Percentiles rank a stretch among this genome's conserved stretches.
These are phyloP conservation scores for Platynereis dumerilii DNA, from an alignment of 2,888 invertebrate species.

Conservation along the genomic window DNA sequence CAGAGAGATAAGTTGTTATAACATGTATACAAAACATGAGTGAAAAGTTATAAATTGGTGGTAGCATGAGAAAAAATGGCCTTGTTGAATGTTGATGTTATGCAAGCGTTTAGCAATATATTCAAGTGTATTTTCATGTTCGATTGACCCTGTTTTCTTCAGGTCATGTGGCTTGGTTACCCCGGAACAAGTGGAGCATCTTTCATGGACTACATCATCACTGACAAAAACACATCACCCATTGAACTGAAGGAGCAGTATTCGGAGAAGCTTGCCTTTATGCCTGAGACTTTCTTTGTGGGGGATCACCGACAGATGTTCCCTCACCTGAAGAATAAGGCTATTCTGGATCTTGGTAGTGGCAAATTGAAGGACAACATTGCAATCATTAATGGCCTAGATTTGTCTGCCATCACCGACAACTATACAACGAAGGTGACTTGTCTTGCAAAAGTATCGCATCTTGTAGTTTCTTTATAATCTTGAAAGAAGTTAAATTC, in stretches of 20 bases:
- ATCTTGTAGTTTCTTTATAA: too few relatives aligned
- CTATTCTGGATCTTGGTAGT: constrained; percentile 20
- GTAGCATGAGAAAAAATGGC: too few relatives aligned
- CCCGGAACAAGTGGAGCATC: constrained; percentile 97
- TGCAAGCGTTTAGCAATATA: too few relatives aligned
- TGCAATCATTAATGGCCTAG: constrained; percentile 35
- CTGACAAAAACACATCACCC: constrained; percentile 94
- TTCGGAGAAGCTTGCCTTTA: constrained; percentile 95
- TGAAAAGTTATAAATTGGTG: too few relatives aligned
- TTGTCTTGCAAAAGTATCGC: too few relatives aligned
- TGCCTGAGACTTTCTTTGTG: constrained; percentile 98
- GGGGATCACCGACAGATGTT: constrained; percentile 99
- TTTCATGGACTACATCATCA: constrained; percentile 98
- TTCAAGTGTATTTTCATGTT: too few relatives aligned
- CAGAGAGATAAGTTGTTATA: too few relatives aligned
- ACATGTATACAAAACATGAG: too few relatives aligned
- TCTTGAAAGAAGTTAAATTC: too few relatives aligned
- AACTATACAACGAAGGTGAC: constrained; percentile 16
- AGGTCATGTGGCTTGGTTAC: constrained; percentile 98
- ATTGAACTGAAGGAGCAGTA: constrained; percentile 82
- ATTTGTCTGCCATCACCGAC: constrained; percentile 30
- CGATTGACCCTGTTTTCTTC: too few relatives aligned
- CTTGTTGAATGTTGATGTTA: too few relatives aligned
- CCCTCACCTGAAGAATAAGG: constrained; percentile 78
- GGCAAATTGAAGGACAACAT: constrained; percentile 31